Evolutionary conservation across 2,888 invertebrate genomes (phyloP).

Genomic region (Melieria omissa): DNA sequence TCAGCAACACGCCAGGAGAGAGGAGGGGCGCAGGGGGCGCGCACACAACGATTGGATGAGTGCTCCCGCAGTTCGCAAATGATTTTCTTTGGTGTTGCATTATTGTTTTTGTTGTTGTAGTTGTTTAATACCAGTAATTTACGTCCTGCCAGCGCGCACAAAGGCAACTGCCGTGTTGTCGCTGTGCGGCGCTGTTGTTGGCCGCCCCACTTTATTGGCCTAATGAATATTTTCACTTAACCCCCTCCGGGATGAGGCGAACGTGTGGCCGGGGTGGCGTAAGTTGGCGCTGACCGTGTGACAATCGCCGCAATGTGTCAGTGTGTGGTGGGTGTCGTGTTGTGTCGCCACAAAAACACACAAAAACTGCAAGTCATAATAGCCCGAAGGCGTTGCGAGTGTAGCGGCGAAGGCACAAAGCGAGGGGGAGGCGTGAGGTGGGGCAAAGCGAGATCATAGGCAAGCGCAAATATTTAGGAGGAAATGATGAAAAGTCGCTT

Average conservation of each 20-base stretch:
- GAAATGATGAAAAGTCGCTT: too few relatives aligned
- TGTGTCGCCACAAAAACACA: conserved; percentile 2
- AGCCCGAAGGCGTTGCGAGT: neutral
- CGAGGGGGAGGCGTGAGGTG: too few relatives aligned
- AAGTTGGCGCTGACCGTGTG: neutral
- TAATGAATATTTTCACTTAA: conserved; percentile 40
- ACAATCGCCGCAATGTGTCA: conserved; percentile 21
- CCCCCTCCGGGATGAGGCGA: conserved; percentile 3
- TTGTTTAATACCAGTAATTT: conserved; percentile 27
- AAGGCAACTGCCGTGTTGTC: conserved; percentile 19
- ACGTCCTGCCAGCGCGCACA: conserved; percentile 26
- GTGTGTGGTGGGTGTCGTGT: conserved; percentile 16
- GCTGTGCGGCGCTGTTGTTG: conserved; percentile 5
- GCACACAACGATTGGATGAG: neutral
- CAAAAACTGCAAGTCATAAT: conserved; percentile 23
- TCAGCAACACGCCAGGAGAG: neutral
- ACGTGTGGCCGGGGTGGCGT: neutral
- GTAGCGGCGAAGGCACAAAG: too few relatives aligned
- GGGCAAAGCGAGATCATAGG: too few relatives aligned
- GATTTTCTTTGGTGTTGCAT: neutral
- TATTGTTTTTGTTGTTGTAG: neutral
- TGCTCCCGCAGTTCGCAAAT: too few relatives aligned
- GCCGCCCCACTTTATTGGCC: conserved; percentile 25
- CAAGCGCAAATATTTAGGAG: too few relatives aligned
- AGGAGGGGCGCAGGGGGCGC: neutral